These are phyloP conservation scores for Dendropsophus ebraccatus DNA, from an alignment of 2,113 vertebrate species.

Conservation along the genomic window DNA sequence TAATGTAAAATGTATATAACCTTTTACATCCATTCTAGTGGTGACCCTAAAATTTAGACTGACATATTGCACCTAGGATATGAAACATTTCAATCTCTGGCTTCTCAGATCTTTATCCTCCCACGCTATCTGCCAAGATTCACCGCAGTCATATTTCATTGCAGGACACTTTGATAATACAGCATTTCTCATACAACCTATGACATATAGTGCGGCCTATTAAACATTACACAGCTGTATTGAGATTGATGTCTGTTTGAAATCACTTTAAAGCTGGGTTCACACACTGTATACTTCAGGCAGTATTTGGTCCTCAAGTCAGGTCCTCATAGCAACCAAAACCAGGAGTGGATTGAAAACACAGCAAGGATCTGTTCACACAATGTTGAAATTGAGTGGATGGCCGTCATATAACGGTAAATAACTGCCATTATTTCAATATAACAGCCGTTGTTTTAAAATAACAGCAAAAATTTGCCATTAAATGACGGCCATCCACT, in stretches of 20 bases:
- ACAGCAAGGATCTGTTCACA: too few relatives aligned
- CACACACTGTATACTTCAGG: too few relatives aligned
- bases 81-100: slow-evolving; percentile 1
- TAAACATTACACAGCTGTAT: not conserved
- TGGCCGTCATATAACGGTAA: too few relatives aligned
- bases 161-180: not conserved
- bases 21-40: not conserved
- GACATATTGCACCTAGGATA: not conserved
- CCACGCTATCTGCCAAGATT: not conserved
- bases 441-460: too few relatives aligned
- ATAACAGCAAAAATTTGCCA: too few relatives aligned
- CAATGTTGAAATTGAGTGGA: too few relatives aligned
- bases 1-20: slow-evolving; percentile 25
- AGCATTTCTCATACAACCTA: not conserved
- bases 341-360: too few relatives aligned
- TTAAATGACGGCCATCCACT: too few relatives aligned
- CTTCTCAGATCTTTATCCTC: not conserved
- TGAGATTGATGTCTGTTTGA: not conserved
- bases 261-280: too few relatives aligned
- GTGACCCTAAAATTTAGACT: slow-evolving; percentile 1
- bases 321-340: too few relatives aligned
- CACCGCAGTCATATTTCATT: not conserved
- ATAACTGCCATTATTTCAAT: too few relatives aligned
- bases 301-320: too few relatives aligned
- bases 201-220: not conserved